Evolutionary conservation across 2,797 vertebrate genomes (phyloP).

Genomic region (Acomys russatus): DNA sequence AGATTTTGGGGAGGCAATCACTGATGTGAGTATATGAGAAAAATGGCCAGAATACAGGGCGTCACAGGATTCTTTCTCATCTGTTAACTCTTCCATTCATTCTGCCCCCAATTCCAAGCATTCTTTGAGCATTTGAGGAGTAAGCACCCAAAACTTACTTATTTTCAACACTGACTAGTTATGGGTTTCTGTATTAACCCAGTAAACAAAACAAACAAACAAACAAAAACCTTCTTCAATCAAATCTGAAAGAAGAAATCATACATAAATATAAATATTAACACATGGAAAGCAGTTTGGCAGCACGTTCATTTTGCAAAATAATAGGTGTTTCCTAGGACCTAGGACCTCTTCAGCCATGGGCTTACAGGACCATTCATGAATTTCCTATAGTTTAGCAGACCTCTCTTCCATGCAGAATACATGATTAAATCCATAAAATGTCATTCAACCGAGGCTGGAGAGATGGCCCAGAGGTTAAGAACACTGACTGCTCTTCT

Average conservation of each 20-base stretch:
- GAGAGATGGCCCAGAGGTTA: too few relatives aligned
- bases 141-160: background rate
- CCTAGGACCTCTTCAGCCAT: background rate
- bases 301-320: background rate
- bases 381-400: background rate
- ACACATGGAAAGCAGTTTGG: background rate
- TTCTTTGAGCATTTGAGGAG: background rate
- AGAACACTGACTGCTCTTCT: too few relatives aligned
- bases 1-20: background rate
- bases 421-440: background rate
- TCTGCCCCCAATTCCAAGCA: background rate
- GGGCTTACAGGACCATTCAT: background rate
- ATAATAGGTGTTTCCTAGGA: background rate
- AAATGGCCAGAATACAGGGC: background rate
- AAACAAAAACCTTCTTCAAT: background rate
- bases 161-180: background rate
- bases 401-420: background rate
- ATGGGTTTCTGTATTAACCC: background rate
- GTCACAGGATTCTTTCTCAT: background rate
- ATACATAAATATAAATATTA: background rate
- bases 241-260: background rate
- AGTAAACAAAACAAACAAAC: background rate
- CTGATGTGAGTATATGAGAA: background rate
- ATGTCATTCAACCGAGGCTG: too few relatives aligned
- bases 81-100: background rate